Conservation (phyloP, 2,888 invertebrate genomes). For the Dryobota labecula region DNA sequence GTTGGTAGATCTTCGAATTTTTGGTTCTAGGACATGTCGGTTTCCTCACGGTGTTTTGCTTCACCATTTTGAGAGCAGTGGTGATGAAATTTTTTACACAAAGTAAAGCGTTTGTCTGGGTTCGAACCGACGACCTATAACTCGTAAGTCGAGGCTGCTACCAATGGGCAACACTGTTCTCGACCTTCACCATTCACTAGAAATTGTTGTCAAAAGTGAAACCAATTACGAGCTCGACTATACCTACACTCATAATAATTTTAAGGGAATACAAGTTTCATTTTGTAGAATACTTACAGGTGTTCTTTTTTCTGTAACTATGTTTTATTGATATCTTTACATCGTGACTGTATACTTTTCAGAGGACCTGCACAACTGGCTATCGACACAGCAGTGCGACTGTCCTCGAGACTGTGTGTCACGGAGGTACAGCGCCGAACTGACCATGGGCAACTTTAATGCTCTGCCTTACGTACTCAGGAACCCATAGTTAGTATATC, state of each 20-base stretch:
- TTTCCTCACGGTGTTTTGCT: no score
- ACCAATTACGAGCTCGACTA: not conserved
- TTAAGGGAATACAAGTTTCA: not conserved
- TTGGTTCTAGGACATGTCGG: no score
- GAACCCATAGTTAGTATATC: slow-evolving; percentile 74
- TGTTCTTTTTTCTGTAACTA: not conserved
- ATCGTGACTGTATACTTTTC: slow-evolving; percentile 32
- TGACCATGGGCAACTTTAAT: slow-evolving; percentile 76
- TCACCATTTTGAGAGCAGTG: no score
- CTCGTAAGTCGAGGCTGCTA: no score
- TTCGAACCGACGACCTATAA: no score
- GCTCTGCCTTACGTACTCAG: slow-evolving; percentile 70
- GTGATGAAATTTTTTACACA: no score
- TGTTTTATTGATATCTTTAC: not conserved
- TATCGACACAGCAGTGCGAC: slow-evolving; percentile 68
- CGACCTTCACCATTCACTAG: no score
- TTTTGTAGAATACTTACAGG: not conserved
- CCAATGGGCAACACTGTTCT: no score
- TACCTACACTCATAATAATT: not conserved
- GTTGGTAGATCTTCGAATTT: no score
- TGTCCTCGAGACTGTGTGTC: slow-evolving; percentile 83
- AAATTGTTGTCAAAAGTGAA: not conserved
- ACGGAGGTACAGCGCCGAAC: slow-evolving; percentile 73
- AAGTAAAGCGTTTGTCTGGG: no score
- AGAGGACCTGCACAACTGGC: slow-evolving; percentile 71